These are phyloP conservation scores for Hirtodrosophila alboralis DNA, from an alignment of 2,888 invertebrate genomes.

Conservation along the genomic window DNA sequence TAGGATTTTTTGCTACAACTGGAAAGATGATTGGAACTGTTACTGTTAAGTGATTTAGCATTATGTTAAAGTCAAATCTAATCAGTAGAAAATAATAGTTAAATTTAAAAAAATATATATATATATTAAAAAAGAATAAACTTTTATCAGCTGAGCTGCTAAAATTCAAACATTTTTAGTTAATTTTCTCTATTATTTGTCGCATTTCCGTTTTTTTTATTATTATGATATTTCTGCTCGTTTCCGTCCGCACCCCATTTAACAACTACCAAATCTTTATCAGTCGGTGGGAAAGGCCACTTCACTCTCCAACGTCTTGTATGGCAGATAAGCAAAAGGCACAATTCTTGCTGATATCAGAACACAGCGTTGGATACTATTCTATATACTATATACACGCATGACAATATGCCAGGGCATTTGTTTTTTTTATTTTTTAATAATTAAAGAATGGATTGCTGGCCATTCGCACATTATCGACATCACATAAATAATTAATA, in stretches of 20 bases:
- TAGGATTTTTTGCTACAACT: not conserved
- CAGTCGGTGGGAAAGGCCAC: conserved; percentile 17
- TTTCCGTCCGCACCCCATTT: conserved; percentile 30
- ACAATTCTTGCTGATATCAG: conserved; percentile 26
- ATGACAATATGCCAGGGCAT: too few relatives aligned
- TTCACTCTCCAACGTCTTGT: conserved; percentile 48
- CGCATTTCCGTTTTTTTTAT: conserved; percentile 48
- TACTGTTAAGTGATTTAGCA: too few relatives aligned
- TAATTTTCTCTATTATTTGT: conserved; percentile 15
- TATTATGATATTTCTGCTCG: conserved; percentile 2
- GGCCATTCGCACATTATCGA: conserved; percentile 2
- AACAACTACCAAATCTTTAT: conserved; percentile 34
- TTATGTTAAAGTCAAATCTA: too few relatives aligned
- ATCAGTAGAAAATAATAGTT: too few relatives aligned
- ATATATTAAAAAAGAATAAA: not conserved
- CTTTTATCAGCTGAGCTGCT: not conserved
- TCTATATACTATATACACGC: not conserved
- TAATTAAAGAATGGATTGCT: conserved; percentile 2
- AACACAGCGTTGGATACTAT: conserved; percentile 43
- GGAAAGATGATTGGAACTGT: conserved; percentile 20
- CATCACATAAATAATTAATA: conserved; percentile 5
- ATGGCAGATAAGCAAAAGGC: conserved; percentile 42
- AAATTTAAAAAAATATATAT: too few relatives aligned
- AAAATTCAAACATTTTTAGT: not conserved
- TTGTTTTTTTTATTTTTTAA: too few relatives aligned